A percentile compares a stretch with the other conserved stretches of the same genome.
phyloP scores from a whole-genome alignment of 1,140 invertebrate species.

The Cotesia glomerata region DNA sequence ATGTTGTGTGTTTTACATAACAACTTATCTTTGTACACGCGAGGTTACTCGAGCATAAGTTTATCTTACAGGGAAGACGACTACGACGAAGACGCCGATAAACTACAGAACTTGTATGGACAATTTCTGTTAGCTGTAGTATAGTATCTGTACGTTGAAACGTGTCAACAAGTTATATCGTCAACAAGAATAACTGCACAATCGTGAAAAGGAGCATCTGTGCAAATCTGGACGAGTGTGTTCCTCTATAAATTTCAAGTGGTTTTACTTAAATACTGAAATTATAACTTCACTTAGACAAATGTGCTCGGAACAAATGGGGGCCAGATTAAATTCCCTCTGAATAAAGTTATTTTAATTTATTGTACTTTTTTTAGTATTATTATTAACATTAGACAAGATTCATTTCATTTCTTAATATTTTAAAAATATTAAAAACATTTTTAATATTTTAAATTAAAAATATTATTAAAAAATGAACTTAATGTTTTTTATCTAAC shows the following conservation, averaged over 20 bases:
- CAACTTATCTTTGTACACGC: conserved; percentile 28
- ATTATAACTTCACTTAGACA: no score
- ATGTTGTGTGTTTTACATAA: conserved; percentile 29
- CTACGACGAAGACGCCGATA: conserved; percentile 23
- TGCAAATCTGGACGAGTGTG: not conserved
- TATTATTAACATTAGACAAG: no score
- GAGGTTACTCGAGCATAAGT: not conserved
- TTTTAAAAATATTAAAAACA: no score
- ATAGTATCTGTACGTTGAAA: not conserved
- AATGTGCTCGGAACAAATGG: no score
- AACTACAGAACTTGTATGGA: conserved; percentile 37
- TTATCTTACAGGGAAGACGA: not conserved
- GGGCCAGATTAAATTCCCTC: no score
- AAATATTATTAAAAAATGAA: no score
- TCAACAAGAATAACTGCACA: conserved; percentile 12
- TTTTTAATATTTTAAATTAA: no score
- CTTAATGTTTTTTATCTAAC: no score
- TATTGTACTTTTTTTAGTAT: no score
- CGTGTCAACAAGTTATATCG: conserved; percentile 28
- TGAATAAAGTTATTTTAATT: no score
- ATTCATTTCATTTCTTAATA: no score
- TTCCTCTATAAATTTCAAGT: not conserved
- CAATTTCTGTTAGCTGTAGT: not conserved
- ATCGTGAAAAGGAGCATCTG: not conserved
- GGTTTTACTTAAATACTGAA: no score